A percentile compares a stretch with the other conserved stretches of the same genome.
Evolutionary conservation across 2,888 invertebrate genomes (phyloP).

Genomic region (Chalcosyrphus nemorum): DNA sequence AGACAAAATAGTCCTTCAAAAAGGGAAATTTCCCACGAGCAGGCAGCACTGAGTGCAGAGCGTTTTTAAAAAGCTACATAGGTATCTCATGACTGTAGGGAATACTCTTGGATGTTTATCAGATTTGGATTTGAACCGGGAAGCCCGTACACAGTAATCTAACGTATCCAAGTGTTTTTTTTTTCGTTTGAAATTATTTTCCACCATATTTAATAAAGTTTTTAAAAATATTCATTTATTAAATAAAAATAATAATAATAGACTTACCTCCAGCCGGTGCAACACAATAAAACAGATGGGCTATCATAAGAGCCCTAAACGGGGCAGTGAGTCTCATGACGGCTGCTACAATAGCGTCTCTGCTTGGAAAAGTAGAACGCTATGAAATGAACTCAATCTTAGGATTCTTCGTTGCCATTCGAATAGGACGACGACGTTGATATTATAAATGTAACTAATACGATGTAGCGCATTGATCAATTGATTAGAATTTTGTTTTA

Average conservation of each 20-base stretch:
- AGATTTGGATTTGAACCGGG: too few species aligned
- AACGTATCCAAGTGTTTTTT: too few species aligned
- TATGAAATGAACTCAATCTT: constrained; percentile 66
- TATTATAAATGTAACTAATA: constrained; percentile 49
- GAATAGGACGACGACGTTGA: constrained; percentile 72
- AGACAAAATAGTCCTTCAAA: too few species aligned
- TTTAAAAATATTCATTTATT: background rate
- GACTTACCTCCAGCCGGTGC: constrained; percentile 82
- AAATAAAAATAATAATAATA: background rate
- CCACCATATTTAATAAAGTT: too few species aligned
- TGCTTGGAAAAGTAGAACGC: constrained; percentile 69
- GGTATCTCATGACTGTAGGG: too few species aligned
- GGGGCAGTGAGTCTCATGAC: constrained; percentile 81
- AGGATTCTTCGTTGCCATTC: constrained; percentile 73
- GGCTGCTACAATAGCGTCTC: constrained; percentile 74
- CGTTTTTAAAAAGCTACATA: too few species aligned
- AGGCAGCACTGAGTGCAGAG: too few species aligned
- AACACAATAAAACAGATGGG: constrained; percentile 81
- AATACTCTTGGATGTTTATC: too few species aligned
- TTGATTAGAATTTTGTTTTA: constrained; percentile 23
- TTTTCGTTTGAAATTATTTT: too few species aligned
- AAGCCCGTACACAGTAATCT: too few species aligned
- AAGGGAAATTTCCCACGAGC: too few species aligned
- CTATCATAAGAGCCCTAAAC: constrained; percentile 80
- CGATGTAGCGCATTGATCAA: constrained; percentile 56